Base-by-base conservation (phyloP, 2,113 vertebrate genomes). In the Cromileptes altivelis region DNA sequence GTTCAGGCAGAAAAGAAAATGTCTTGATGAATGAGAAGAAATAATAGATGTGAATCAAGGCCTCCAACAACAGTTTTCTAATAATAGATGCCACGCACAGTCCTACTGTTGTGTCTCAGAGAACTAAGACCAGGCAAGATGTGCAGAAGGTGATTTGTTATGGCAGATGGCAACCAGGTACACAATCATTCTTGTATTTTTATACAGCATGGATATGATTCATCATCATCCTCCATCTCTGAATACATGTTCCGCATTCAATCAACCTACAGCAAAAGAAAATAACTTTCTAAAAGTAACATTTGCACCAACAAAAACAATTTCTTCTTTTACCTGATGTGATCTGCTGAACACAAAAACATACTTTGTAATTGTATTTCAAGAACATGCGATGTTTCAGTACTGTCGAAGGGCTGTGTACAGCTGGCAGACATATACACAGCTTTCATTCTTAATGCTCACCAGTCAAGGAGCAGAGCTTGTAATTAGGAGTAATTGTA, bases 21-120 rank as follows among this genome's bases (percentile, higher is more conserved):
- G n/a, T 71, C 63, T 68, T 61, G 60, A 82, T 88, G 84, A 92
- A 88, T 84, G 85, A 90, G 61, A 83, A 79, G 60, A 90, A 81
- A 88, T 79, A 86, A 84, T 62, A 56, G 27, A 79, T 82, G 75
- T 67, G 50, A 93, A 93, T 87, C 85, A 84, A 84, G 87, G 80
- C 75, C 42, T 68, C 58, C 81, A 84, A 89, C 92, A 91, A 70
- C 72, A 62, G 50, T 67, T 68, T 90, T 93, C 91, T 91, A 94
- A 91, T 92, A 88, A 92, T 87, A 94, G 84, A 89, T 42, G 64
- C 49, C 63, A 45, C 11, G n/a, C 45, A 60, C 58, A 40, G 50
- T 55, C 64, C 71, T 80, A 61, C 65, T 75, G 75, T 84, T 88
- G 71, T 55, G 65, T 62, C 80, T 88, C 33, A 53, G 57, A 82